Percentiles rank a stretch among this genome's conserved stretches.
phyloP scores from a whole-genome alignment of 2,797 vertebrate species.

The Myotis planiceps region DNA sequence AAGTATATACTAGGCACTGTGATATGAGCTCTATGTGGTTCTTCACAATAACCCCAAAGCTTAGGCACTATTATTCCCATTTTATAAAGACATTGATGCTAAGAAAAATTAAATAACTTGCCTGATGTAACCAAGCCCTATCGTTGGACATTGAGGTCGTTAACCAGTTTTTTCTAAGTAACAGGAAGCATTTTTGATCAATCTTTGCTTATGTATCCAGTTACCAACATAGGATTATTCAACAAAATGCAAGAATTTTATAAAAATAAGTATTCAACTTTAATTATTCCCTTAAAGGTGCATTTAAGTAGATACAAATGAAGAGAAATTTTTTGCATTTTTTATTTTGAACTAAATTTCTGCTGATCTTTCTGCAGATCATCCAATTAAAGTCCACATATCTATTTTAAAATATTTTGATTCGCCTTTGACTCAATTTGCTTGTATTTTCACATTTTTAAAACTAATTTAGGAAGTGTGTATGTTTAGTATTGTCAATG shows the following conservation, averaged over 20 bases:
- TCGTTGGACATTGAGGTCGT: background rate
- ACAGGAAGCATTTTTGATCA: background rate
- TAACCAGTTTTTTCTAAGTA: background rate
- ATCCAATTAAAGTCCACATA: background rate
- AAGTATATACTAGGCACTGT: background rate
- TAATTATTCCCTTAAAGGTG: background rate
- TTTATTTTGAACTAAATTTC: background rate
- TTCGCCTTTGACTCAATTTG: background rate
- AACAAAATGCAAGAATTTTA: background rate
- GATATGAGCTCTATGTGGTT: background rate
- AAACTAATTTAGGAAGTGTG: background rate
- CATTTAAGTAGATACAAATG: background rate
- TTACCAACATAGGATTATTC: background rate
- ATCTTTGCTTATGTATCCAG: background rate
- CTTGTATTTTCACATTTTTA: background rate
- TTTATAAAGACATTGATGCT: background rate
- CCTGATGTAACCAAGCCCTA: background rate
- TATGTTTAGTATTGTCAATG: background rate
- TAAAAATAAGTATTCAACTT: background rate
- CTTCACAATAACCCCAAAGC: background rate
- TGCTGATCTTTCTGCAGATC: background rate
- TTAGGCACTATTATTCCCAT: background rate
- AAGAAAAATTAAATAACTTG: background rate
- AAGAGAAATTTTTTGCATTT: background rate
- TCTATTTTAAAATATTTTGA: slow-evolving; percentile 19